A percentile compares a stretch with the other conserved stretches of the same genome.
phyloP scores from a whole-genome alignment of 2,888 invertebrate species.

The Dryocosmus kuriphilus region DNA sequence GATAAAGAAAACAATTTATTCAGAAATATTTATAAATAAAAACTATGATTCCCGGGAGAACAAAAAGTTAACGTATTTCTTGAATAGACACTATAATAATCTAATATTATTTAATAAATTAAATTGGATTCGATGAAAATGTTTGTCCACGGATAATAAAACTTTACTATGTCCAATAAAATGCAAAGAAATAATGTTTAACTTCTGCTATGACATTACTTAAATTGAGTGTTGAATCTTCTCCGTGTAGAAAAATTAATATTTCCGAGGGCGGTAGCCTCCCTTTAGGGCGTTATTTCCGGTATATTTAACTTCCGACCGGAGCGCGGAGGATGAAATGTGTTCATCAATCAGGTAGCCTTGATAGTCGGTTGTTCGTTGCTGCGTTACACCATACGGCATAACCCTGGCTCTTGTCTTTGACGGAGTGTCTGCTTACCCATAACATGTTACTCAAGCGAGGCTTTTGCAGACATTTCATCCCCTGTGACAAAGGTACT shows the following conservation, averaged over 20 bases:
- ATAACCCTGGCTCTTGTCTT: constrained; percentile 51
- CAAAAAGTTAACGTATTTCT: no score
- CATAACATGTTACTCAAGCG: constrained; percentile 54
- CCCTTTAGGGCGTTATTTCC: constrained; percentile 27
- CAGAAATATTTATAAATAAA: no score
- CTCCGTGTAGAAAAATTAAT: not conserved
- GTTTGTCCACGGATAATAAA: not conserved
- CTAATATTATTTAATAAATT: no score
- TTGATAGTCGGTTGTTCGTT: not conserved
- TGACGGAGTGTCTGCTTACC: constrained; percentile 52
- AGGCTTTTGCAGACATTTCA: constrained; percentile 43
- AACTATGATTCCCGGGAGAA: no score
- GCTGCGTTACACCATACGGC: constrained; percentile 30
- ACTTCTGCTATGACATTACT: not conserved
- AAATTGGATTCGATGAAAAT: no score
- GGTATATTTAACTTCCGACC: constrained; percentile 26
- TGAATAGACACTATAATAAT: no score
- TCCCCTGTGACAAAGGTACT: constrained; percentile 44
- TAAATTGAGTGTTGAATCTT: not conserved
- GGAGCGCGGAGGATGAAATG: constrained; percentile 32
- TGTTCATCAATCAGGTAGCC: constrained; percentile 29
- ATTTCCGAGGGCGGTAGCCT: not conserved
- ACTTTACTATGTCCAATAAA: not conserved
- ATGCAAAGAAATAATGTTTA: not conserved
- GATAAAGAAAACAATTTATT: not conserved